These are phyloP conservation scores for Gavia stellata DNA, from an alignment of 2,113 vertebrate genomes.

Conservation along the genomic window DNA sequence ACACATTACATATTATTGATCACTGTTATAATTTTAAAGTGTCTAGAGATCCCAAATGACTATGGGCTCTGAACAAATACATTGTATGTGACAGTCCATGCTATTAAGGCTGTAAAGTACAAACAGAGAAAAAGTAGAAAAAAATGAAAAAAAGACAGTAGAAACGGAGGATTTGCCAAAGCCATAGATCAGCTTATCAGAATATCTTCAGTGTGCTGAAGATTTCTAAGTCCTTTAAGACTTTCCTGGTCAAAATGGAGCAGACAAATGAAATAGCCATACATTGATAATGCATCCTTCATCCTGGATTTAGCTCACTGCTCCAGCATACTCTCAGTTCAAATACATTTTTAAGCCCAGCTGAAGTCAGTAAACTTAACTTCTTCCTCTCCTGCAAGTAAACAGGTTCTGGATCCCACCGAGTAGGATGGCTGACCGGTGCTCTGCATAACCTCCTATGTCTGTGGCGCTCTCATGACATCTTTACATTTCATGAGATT, in stretches of 20 bases:
- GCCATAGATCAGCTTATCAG: not conserved
- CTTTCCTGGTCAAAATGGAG: not conserved
- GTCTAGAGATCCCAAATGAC: not conserved
- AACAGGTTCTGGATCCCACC: not conserved
- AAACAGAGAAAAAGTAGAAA: not conserved
- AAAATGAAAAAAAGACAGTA: not conserved
- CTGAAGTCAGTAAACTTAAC: not conserved
- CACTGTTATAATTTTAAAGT: not conserved
- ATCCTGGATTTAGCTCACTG: not conserved
- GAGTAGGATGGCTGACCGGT: not conserved
- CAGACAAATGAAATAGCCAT: not conserved
- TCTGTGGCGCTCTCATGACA: not conserved
- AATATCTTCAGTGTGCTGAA: not conserved
- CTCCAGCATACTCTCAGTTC: not conserved
- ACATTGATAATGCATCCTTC: not conserved
- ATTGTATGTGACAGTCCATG: not conserved
- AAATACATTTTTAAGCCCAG: not conserved
- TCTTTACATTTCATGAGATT: not conserved
- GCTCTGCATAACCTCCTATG: not conserved
- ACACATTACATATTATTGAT: not conserved
- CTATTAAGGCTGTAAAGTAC: not conserved
- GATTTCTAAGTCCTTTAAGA: not conserved
- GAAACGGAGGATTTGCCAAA: not conserved
- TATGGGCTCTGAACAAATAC: not conserved
- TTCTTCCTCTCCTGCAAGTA: not conserved